Evolutionary conservation across 2,888 invertebrate genomes (phyloP).

Genomic region (Psylliodes chrysocephalus): DNA sequence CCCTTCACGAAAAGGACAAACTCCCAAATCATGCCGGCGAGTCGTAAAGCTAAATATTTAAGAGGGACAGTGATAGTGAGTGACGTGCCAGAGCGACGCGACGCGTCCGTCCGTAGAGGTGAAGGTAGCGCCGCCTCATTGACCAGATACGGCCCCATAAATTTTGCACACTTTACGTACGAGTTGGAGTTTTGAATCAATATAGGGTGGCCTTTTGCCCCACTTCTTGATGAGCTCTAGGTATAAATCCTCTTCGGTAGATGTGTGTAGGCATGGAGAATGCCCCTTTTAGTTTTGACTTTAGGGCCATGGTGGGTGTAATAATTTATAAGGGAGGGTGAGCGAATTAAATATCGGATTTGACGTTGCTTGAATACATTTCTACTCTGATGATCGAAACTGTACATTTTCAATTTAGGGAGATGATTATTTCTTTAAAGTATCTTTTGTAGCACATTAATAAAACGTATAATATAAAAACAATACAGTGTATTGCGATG

Average conservation of each 20-base stretch:
- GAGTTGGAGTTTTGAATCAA: background rate
- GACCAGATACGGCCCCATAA: conserved; percentile 22
- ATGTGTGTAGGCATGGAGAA: background rate
- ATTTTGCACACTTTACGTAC: conserved; percentile 19
- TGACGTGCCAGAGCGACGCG: background rate
- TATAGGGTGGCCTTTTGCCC: background rate
- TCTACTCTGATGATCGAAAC: too few relatives aligned
- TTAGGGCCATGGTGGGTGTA: background rate
- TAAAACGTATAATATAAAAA: too few relatives aligned
- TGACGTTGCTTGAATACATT: too few relatives aligned
- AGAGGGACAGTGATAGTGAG: conserved; percentile 8
- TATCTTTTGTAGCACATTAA: too few relatives aligned
- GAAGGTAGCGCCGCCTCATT: conserved; percentile 21
- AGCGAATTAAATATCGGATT: background rate
- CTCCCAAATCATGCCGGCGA: conserved; percentile 3
- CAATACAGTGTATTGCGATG: too few relatives aligned
- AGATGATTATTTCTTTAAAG: too few relatives aligned
- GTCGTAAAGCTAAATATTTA: conserved; percentile 8
- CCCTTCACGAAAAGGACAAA: background rate
- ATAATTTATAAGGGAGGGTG: conserved; percentile 9
- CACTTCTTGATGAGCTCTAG: conserved; percentile 3
- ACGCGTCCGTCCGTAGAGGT: background rate
- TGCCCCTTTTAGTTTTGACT: conserved; percentile 5
- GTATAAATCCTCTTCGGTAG: conserved; percentile 10
- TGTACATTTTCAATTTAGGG: too few relatives aligned